Conservation (phyloP, 2,113 vertebrate species). For the Trichechus manatus region DNA sequence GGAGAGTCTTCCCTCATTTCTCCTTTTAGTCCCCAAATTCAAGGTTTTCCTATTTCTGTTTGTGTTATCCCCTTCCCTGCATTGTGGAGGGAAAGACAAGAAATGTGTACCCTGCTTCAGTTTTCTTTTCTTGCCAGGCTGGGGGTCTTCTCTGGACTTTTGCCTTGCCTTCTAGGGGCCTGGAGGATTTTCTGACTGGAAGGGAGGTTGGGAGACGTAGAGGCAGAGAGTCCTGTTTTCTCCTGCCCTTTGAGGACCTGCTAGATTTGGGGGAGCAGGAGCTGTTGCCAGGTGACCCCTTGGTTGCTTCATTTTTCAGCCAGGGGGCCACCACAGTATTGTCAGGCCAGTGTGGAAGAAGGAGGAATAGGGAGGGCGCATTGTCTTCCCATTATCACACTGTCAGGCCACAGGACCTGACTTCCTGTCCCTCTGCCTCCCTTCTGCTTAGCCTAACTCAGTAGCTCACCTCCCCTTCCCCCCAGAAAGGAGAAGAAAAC, state of each 20-base stretch:
- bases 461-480: neutral
- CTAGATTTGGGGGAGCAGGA: neutral
- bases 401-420: slow-evolving; percentile 52
- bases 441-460: neutral
- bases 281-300: neutral
- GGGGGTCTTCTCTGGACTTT: slow-evolving; percentile 40
- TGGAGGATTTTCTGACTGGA: slow-evolving; percentile 45
- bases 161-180: slow-evolving; percentile 17
- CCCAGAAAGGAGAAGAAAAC: neutral
- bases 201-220: neutral
- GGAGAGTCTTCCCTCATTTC: slow-evolving; percentile 7
- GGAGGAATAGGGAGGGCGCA: neutral
- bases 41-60: neutral
- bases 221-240: neutral
- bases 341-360: neutral
- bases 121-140: slow-evolving; percentile 8
- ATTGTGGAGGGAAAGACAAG: neutral
- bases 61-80: neutral
- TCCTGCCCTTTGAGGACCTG: neutral
- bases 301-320: slow-evolving; percentile 25
- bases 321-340: neutral
- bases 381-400: slow-evolving; percentile 58
- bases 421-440: slow-evolving; percentile 67
- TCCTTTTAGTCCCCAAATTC: neutral
- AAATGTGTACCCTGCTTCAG: neutral